phyloP scores from a whole-genome alignment of 2,113 vertebrate genomes.

The Lagopus muta region DNA sequence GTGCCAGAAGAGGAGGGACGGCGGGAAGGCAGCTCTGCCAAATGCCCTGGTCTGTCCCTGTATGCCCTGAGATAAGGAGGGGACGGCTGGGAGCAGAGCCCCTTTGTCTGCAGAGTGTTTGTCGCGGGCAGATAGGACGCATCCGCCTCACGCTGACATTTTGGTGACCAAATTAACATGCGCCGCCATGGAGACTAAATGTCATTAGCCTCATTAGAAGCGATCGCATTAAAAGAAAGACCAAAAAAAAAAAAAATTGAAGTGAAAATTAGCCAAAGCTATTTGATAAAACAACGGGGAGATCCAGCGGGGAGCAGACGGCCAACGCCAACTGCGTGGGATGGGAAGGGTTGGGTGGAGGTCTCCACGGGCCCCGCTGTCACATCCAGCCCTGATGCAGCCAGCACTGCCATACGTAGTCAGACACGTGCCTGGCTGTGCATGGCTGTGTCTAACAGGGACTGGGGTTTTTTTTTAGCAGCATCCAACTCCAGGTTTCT shows the following conservation, averaged over 20 bases:
- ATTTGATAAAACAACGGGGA: slow-evolving; percentile 54
- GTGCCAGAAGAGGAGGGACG: neutral
- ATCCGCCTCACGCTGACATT: slow-evolving; percentile 75
- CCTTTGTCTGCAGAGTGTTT: slow-evolving; percentile 67
- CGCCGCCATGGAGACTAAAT: slow-evolving; percentile 75
- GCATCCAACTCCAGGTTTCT: neutral
- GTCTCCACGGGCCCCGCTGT: neutral
- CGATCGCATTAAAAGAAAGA: slow-evolving; percentile 75
- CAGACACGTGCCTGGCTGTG: neutral
- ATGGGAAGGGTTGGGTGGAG: rapidly evolving
- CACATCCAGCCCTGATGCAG: neutral
- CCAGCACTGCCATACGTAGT: rapidly evolving
- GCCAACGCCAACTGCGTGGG: neutral
- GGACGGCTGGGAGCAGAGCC: neutral
- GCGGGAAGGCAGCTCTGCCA: slow-evolving; percentile 4
- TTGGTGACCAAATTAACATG: slow-evolving; percentile 79
- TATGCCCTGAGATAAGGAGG: slow-evolving; percentile 61
- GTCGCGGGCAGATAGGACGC: slow-evolving; percentile 70
- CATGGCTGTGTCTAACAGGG: neutral
- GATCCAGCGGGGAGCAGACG: neutral
- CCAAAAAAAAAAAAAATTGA: slow-evolving; percentile 8
- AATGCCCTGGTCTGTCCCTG: neutral
- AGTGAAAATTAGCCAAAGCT: slow-evolving; percentile 71
- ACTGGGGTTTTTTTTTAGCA: neutral
- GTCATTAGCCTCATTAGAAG: slow-evolving; percentile 82